phyloP scores from a whole-genome alignment of 2,888 invertebrate species.

The Tanypteryx hageni region DNA sequence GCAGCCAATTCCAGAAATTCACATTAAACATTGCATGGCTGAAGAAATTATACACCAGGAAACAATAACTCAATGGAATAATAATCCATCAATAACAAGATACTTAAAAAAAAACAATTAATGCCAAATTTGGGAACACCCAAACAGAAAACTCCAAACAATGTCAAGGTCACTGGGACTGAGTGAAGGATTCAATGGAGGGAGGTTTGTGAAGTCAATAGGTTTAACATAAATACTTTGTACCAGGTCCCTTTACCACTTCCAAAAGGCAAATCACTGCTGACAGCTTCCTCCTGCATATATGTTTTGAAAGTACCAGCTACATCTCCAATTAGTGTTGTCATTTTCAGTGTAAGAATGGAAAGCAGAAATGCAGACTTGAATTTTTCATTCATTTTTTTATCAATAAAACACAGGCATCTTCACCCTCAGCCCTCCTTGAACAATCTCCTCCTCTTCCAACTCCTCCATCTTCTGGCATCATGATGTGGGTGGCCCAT shows the following conservation, averaged over 20 bases:
- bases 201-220: slow-evolving; percentile 61
- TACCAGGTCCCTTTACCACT: slow-evolving; percentile 69
- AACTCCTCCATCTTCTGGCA: slow-evolving; percentile 64
- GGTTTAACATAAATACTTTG: slow-evolving; percentile 64
- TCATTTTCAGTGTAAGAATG: slow-evolving; percentile 71
- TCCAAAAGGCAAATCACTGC: slow-evolving; percentile 65
- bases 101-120: slow-evolving; percentile 55
- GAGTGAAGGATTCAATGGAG: slow-evolving; percentile 61
- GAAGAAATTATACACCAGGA: slow-evolving; percentile 62
- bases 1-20: slow-evolving; percentile 62
- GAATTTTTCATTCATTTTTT: slow-evolving; percentile 69
- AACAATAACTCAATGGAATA: slow-evolving; percentile 64
- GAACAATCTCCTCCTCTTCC: slow-evolving; percentile 61
- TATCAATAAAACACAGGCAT: slow-evolving; percentile 69
- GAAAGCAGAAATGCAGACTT: slow-evolving; percentile 72
- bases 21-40: slow-evolving; percentile 43
- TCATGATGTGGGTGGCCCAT: slow-evolving; percentile 65
- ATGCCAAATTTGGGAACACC: slow-evolving; percentile 61
- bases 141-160: slow-evolving; percentile 60
- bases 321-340: slow-evolving; percentile 68
- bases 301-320: slow-evolving; percentile 67
- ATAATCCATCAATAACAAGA: slow-evolving; percentile 60
- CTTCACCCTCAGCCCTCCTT: slow-evolving; percentile 62
- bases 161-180: slow-evolving; percentile 49
- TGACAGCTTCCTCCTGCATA: slow-evolving; percentile 64